Conservation (phyloP, 2,888 invertebrate genomes). For the Chouioia cunea region DNA sequence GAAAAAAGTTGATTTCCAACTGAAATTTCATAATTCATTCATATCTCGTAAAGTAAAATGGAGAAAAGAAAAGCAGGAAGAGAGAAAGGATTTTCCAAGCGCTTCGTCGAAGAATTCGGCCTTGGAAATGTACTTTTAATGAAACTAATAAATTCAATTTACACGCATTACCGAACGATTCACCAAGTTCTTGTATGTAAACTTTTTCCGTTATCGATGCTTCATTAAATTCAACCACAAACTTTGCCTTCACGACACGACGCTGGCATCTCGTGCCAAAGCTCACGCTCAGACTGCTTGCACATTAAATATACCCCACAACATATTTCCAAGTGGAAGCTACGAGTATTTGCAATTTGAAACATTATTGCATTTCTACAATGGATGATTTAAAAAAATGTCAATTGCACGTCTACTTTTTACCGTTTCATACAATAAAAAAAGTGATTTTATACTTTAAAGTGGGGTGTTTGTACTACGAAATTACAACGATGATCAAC, state of each 20-base stretch:
- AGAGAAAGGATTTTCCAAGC: background rate
- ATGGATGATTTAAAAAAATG: background rate
- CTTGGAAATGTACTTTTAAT: background rate
- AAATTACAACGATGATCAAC: too few species aligned
- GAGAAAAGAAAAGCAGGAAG: background rate
- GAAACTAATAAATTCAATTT: conserved; percentile 16
- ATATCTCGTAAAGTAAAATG: background rate
- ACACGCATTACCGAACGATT: background rate
- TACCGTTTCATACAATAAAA: too few species aligned
- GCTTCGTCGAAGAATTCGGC: background rate
- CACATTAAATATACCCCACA: conserved; percentile 1
- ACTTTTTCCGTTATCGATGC: conserved; percentile 43
- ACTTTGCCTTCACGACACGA: conserved; percentile 15
- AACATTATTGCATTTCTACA: background rate
- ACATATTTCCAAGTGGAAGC: background rate
- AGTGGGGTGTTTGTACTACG: too few species aligned
- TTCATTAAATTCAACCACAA: conserved; percentile 43
- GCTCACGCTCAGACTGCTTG: background rate
- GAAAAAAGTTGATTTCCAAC: too few species aligned
- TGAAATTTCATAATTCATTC: too few species aligned
- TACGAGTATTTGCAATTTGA: conserved; percentile 9
- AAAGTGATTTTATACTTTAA: too few species aligned
- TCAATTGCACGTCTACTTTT: too few species aligned
- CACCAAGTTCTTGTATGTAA: background rate
- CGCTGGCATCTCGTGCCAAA: background rate